Evolutionary conservation across 1,140 invertebrate species (phyloP).

Genomic region (Heliconius hewitsoni): DNA sequence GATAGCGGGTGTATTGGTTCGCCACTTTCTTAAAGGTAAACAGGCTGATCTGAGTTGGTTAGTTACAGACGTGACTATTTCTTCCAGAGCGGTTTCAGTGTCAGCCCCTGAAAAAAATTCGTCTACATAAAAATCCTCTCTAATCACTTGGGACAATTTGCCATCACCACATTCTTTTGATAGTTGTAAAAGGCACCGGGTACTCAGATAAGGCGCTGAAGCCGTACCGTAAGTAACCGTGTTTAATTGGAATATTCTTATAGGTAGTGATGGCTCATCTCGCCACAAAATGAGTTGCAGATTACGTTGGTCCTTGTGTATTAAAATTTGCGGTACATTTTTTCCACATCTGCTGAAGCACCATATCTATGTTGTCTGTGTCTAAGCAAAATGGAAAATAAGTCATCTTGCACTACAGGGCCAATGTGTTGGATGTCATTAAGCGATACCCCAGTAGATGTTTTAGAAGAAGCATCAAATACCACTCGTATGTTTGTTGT

Average conservation of each 20-base stretch:
- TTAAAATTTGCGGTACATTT: conserved; percentile 20
- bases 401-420: conserved; percentile 10
- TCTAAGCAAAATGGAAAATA: conserved; percentile 15
- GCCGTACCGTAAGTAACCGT: conserved; percentile 14
- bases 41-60: neutral
- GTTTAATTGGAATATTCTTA: conserved; percentile 1
- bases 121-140: conserved; percentile 15
- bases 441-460: conserved; percentile 13
- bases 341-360: conserved; percentile 13
- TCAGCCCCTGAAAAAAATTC: conserved; percentile 10
- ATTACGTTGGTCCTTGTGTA: neutral
- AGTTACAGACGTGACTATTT: neutral
- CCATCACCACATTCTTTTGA: neutral
- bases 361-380: conserved; percentile 9
- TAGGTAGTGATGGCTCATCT: neutral
- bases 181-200: neutral
- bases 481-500: neutral
- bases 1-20: no score
- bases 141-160: neutral
- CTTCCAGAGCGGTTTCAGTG: neutral
- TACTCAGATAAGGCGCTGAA: conserved; percentile 14
- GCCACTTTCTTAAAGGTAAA: no score
- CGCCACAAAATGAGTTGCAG: conserved; percentile 17
- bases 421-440: conserved; percentile 16
- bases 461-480: conserved; percentile 21